Percentiles rank a stretch among this genome's conserved stretches.
Conservation (phyloP, 2,888 invertebrate species). For the Melinaea menophilus region DNA sequence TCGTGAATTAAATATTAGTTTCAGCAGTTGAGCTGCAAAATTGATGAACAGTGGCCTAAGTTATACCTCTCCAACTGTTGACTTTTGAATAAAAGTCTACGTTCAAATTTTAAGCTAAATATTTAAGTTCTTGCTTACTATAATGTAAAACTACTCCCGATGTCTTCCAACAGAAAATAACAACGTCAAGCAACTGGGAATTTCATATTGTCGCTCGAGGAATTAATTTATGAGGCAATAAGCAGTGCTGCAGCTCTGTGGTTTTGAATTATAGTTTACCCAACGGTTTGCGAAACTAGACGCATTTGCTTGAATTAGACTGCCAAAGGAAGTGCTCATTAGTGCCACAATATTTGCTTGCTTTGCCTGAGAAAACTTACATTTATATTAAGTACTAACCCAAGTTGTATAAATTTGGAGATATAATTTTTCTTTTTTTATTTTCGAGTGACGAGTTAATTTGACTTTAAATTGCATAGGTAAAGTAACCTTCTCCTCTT, state of each 20-base stretch:
- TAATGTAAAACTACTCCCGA: constrained; percentile 7
- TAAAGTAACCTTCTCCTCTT: neutral
- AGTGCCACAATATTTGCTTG: constrained; percentile 8
- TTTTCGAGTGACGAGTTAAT: neutral
- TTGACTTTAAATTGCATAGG: neutral
- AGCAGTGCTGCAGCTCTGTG: constrained; percentile 23
- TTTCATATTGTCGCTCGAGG: constrained; percentile 31
- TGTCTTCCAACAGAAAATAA: neutral
- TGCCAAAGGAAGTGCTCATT: constrained; percentile 10
- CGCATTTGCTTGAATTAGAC: constrained; percentile 16
- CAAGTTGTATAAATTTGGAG: neutral
- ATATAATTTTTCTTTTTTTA: neutral
- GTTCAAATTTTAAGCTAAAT: neutral
- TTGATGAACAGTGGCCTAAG: neutral
- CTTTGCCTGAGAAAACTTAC: constrained; percentile 8
- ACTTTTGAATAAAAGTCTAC: neutral
- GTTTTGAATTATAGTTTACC: constrained; percentile 26
- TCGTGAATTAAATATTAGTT: neutral
- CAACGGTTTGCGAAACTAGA: constrained; percentile 12
- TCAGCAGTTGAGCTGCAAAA: neutral
- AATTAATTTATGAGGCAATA: constrained; percentile 35
- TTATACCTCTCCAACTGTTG: neutral
- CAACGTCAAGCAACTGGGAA: constrained; percentile 22
- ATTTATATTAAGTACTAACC: neutral
- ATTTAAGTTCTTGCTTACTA: neutral